Evolutionary conservation across 2,888 invertebrate species (phyloP).

Genomic region (Nephrotoma flavescens): DNA sequence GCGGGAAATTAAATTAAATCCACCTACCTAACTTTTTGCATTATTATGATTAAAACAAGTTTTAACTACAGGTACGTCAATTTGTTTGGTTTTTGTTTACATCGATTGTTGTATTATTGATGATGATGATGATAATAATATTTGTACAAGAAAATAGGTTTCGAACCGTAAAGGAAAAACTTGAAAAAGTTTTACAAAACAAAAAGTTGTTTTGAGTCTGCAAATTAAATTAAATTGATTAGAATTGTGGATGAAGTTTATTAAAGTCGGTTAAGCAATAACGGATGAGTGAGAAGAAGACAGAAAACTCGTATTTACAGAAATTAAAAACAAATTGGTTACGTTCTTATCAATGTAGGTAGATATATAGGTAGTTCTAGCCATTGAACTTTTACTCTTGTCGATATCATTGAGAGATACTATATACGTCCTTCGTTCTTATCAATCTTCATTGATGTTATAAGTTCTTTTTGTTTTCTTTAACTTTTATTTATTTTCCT

Average conservation of each 20-base stretch:
- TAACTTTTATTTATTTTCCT: too few species aligned
- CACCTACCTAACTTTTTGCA: too few species aligned
- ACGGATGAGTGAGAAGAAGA: not conserved
- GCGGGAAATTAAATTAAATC: too few species aligned
- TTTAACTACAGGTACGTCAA: too few species aligned
- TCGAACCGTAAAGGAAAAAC: not conserved
- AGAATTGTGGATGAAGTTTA: not conserved
- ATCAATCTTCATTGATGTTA: too few species aligned
- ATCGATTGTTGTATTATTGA: too few species aligned
- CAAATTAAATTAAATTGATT: not conserved
- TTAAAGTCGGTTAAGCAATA: not conserved
- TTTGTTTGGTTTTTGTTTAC: too few species aligned
- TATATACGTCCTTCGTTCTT: too few species aligned
- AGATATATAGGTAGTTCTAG: not conserved
- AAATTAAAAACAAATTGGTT: not conserved
- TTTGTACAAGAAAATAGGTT: not conserved
- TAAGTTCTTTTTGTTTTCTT: too few species aligned
- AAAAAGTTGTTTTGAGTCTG: not conserved
- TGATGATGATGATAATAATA: too few species aligned
- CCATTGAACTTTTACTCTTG: not conserved
- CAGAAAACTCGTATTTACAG: not conserved
- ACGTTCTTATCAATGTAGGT: not conserved
- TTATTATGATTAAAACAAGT: too few species aligned
- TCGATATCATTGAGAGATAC: not conserved
- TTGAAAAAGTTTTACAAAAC: not conserved